Percentiles rank a stretch among this genome's conserved stretches.
phyloP scores from a whole-genome alignment of 23 tunicate genomes.

The Corella eumyota region DNA sequence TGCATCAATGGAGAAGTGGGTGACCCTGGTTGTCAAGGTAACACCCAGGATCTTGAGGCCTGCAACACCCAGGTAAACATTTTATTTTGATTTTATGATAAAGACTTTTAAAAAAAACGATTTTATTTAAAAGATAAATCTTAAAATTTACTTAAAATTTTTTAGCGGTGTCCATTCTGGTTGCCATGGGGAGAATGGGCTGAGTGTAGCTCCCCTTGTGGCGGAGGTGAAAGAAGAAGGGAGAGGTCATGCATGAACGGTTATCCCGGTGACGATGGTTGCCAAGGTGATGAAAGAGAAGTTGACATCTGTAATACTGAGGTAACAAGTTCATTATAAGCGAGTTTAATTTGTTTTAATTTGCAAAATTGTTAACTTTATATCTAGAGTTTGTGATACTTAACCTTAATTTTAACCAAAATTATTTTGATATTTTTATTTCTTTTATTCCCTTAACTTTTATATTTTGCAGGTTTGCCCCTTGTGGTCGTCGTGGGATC shows the following conservation, averaged over 20 bases:
- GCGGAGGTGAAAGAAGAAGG: constrained; percentile 24
- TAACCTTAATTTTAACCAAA: too few species aligned
- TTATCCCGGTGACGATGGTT: constrained; percentile 25
- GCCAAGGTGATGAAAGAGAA: constrained; percentile 25
- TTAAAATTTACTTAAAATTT: too few species aligned
- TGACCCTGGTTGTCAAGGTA: constrained; percentile 45
- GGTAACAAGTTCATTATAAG: constrained; percentile 1
- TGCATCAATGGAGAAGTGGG: constrained; percentile 63
- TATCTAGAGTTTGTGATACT: too few species aligned
- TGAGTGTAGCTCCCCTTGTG: constrained; percentile 16
- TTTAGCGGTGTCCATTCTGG: constrained; percentile 30
- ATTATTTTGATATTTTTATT: too few species aligned
- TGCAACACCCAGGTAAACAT: constrained; percentile 40
- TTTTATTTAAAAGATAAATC: background rate
- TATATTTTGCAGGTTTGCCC: constrained; percentile 52
- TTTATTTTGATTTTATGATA: background rate
- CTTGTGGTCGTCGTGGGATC: constrained; percentile 49
- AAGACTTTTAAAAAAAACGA: too few species aligned
- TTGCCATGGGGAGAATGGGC: constrained; percentile 7
- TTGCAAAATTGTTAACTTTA: background rate
- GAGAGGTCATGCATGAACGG: constrained; percentile 25
- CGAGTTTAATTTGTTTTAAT: background rate
- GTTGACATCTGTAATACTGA: constrained; percentile 8
- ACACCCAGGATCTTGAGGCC: constrained; percentile 1
- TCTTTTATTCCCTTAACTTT: too few species aligned